Evolutionary conservation across 2,888 invertebrate species (phyloP).

Genomic region (Nomada flava): DNA sequence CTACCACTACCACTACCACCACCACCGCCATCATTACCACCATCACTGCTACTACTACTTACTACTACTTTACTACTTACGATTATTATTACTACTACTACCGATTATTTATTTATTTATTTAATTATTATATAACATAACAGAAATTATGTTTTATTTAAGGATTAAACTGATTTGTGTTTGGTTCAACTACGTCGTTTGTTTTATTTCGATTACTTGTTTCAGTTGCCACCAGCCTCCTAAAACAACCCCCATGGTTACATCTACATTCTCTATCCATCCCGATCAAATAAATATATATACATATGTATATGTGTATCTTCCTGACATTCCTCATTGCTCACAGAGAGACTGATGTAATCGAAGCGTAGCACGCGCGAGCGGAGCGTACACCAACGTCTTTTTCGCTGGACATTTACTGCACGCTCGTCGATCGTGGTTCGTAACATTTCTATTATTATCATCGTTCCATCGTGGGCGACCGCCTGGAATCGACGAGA

Average conservation of each 20-base stretch:
- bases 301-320: background rate
- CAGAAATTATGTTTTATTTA: slow-evolving; percentile 84
- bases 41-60: slow-evolving; percentile 73
- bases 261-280: slow-evolving; percentile 29
- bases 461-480: slow-evolving; percentile 22
- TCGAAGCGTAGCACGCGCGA: background rate
- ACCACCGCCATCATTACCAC: slow-evolving; percentile 66
- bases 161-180: slow-evolving; percentile 84
- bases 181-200: slow-evolving; percentile 82
- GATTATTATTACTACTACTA: slow-evolving; percentile 75
- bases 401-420: slow-evolving; percentile 23
- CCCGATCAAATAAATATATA: background rate
- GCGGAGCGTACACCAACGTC: slow-evolving; percentile 18
- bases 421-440: slow-evolving; percentile 57
- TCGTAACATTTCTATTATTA: slow-evolving; percentile 56
- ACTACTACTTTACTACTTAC: slow-evolving; percentile 68
- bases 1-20: slow-evolving; percentile 66
- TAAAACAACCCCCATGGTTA: slow-evolving; percentile 29
- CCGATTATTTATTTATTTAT: slow-evolving; percentile 84
- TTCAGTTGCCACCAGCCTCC: slow-evolving; percentile 75
- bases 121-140: slow-evolving; percentile 83
- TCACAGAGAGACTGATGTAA: slow-evolving; percentile 25
- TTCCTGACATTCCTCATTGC: slow-evolving; percentile 27
- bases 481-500: background rate
- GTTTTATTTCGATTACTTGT: slow-evolving; percentile 80